Conservation (phyloP, 2,113 vertebrate genomes). For the Eupsittula cactorum region DNA sequence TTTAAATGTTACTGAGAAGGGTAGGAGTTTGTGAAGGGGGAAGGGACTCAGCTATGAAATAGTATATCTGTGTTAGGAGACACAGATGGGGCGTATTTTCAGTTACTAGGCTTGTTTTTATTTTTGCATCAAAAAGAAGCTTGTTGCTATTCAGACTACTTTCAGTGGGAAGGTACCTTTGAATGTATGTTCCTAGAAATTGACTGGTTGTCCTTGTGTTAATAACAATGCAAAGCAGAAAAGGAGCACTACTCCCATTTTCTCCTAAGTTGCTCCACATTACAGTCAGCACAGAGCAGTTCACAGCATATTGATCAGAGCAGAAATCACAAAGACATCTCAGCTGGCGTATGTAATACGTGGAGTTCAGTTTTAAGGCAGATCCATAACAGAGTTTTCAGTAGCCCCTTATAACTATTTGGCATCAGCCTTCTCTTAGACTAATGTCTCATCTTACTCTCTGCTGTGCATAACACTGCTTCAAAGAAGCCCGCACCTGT, state of each 20-base stretch:
- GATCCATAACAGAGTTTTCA: background rate
- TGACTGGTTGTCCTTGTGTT: background rate
- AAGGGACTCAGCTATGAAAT: constrained; percentile 43
- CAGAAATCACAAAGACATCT: background rate
- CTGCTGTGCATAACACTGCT: background rate
- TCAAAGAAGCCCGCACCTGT: background rate
- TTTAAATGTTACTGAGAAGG: constrained; percentile 80
- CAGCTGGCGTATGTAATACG: background rate
- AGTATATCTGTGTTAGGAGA: constrained; percentile 50
- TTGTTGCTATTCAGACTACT: constrained; percentile 6
- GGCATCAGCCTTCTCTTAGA: background rate
- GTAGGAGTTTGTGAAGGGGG: constrained; percentile 68
- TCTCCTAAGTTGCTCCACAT: rapidly evolving
- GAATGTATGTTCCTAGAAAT: background rate
- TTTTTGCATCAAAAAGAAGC: constrained; percentile 10
- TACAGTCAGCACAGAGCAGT: background rate
- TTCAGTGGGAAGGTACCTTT: background rate
- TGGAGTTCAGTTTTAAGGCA: background rate
- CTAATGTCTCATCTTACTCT: background rate
- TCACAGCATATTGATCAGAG: background rate
- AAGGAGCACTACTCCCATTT: background rate
- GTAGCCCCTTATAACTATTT: background rate
- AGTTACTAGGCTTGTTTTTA: background rate
- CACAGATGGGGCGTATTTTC: constrained; percentile 27
- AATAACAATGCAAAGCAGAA: background rate